Evolutionary conservation across 2,113 vertebrate genomes (phyloP).

Genomic region (Puffinus mauretanicus): DNA sequence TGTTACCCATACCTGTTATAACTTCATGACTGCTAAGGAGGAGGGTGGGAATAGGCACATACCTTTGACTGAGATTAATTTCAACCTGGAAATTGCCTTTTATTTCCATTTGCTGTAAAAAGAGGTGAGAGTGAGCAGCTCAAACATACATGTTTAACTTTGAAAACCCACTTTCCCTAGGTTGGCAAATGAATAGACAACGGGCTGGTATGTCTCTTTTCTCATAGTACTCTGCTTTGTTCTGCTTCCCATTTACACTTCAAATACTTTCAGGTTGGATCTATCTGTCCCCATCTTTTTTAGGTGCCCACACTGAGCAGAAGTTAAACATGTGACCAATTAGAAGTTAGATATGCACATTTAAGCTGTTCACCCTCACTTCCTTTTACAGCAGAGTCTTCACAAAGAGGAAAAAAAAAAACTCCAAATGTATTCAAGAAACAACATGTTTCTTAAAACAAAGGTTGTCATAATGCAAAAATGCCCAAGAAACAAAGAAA

Average conservation of each 20-base stretch:
- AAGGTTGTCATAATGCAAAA: neutral
- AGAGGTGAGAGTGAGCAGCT: neutral
- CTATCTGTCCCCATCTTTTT: neutral
- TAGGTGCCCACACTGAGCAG: neutral
- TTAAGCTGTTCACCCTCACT: neutral
- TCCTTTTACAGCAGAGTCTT: neutral
- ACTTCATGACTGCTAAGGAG: neutral
- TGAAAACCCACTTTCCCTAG: neutral
- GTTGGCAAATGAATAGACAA: neutral
- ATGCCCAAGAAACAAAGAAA: neutral
- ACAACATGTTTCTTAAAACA: neutral
- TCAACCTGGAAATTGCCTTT: neutral
- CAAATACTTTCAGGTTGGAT: neutral
- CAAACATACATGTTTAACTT: neutral
- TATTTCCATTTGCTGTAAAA: neutral
- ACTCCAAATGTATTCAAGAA: neutral
- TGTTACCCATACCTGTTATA: neutral
- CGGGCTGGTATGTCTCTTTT: neutral
- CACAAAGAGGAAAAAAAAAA: neutral
- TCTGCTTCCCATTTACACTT: neutral
- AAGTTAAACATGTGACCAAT: neutral
- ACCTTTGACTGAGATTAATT: neutral
- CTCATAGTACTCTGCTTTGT: neutral
- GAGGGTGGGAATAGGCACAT: neutral
- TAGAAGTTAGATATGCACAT: neutral